Evolutionary conservation across 2,888 invertebrate genomes (phyloP), one percentile per base, ranked within the genome.

Genomic region (Cephus runcator): DNA sequence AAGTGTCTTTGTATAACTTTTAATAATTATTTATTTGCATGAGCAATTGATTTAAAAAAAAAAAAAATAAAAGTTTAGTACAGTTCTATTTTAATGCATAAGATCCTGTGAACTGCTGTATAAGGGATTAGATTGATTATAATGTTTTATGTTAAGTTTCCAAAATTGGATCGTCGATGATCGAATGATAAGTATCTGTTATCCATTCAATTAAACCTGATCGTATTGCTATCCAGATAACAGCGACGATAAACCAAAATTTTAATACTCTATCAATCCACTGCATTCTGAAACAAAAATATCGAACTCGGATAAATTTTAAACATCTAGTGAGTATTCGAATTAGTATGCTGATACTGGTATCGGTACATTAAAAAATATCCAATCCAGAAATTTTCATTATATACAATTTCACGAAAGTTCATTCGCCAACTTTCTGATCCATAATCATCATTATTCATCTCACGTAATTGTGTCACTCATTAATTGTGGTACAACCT

Each of bases 281-380:
- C 73, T 84, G 83, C 90, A 91, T 89, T 77, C 92, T 92, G 87
- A 71, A 89, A 90, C 78, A 81, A 35, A 80, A 71, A 75, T 33
- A 76, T 9, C 2, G 56, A 56, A 23, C 23, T 56, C 2, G 0
- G 9, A 56, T 40, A 15, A 40, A 40, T 40, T 40, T 4, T 1
- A 56, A 56, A 23, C 23, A 56, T 56, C 56, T 6, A 56, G 2
- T 23, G 1, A 23, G 9, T 56, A 56, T 23, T 23, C 0, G 6
- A 56, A 56, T 56, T 23, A 9, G 23, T 23, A 56, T 23, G 23
- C 23, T 23, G 3, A 23, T 23, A 56, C 40, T 23, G 40, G 9
- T 23, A 23, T 3, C 56, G 9, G 56, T 56, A 23, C 23, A 23
- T 23, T 56, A 23, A 56, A 56, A 56, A 56, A 23, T 15, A 2